Evolutionary conservation across 2,797 vertebrate species (phyloP).

Genomic region (Acridotheres tristis): DNA sequence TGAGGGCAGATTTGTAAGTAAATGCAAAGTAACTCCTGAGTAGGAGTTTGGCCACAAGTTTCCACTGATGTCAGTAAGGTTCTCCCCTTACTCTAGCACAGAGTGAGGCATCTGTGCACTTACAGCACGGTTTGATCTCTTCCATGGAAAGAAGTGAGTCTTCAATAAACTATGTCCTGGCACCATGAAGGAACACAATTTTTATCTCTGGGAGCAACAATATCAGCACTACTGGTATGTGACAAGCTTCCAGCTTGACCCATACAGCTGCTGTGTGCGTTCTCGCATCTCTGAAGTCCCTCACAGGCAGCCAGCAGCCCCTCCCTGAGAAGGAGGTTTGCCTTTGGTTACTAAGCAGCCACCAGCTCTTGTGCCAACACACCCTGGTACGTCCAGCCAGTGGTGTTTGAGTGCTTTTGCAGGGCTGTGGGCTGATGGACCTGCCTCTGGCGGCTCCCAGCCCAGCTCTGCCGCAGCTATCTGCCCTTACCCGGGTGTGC

Average conservation of each 20-base stretch:
- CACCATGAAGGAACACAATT: constrained; percentile 6
- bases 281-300: background rate
- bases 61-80: background rate
- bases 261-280: constrained; percentile 24
- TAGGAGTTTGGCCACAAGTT: background rate
- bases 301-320: background rate
- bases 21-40: background rate
- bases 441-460: background rate
- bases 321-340: background rate
- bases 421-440: background rate
- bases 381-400: background rate
- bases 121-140: background rate
- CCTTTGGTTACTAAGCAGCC: background rate
- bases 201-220: constrained; percentile 40
- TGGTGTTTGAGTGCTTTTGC: background rate
- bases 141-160: constrained; percentile 15
- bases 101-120: background rate
- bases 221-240: constrained; percentile 45
- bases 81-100: background rate
- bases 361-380: background rate
- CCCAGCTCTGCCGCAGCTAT: background rate
- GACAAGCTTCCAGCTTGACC: background rate
- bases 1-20: background rate
- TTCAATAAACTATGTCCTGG: constrained; percentile 31
- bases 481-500: background rate